A percentile compares a stretch with the other conserved stretches of the same genome.
phyloP scores from a whole-genome alignment of 2,888 invertebrate species.

The Venusia cambrica region DNA sequence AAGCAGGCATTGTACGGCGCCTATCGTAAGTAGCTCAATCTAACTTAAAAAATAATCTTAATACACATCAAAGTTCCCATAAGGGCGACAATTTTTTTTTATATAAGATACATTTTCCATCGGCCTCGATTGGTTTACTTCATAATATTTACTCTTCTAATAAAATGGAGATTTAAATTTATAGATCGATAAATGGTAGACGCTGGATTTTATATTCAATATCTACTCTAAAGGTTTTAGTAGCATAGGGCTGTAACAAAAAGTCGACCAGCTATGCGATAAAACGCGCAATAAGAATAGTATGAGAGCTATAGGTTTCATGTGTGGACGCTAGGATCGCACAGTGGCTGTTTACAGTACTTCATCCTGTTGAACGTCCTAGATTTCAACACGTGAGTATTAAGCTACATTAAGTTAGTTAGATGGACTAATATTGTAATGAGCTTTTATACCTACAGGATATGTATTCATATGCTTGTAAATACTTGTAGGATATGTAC shows the following conservation, averaged over 20 bases:
- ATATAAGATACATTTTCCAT: constrained; percentile 40
- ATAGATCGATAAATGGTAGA: constrained; percentile 34
- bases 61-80: constrained; percentile 37
- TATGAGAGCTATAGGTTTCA: constrained; percentile 32
- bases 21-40: too few relatives aligned
- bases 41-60: not conserved
- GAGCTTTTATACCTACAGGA: too few relatives aligned
- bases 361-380: constrained; percentile 5
- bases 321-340: constrained; percentile 31
- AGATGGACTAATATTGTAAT: too few relatives aligned
- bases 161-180: constrained; percentile 29
- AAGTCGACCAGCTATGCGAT: constrained; percentile 51
- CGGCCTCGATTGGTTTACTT: constrained; percentile 31
- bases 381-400: constrained; percentile 3
- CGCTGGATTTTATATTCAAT: constrained; percentile 37
- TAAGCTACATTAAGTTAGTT: too few relatives aligned
- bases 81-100: constrained; percentile 38
- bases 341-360: constrained; percentile 9
- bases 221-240: constrained; percentile 53
- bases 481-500: too few relatives aligned
- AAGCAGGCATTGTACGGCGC: constrained; percentile 6
- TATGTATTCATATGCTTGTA: too few relatives aligned
- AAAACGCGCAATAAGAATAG: constrained; percentile 62
- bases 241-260: constrained; percentile 55
- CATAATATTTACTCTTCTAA: too few relatives aligned